Base-by-base conservation (phyloP, 2,113 vertebrate species). In the Conger conger region DNA sequence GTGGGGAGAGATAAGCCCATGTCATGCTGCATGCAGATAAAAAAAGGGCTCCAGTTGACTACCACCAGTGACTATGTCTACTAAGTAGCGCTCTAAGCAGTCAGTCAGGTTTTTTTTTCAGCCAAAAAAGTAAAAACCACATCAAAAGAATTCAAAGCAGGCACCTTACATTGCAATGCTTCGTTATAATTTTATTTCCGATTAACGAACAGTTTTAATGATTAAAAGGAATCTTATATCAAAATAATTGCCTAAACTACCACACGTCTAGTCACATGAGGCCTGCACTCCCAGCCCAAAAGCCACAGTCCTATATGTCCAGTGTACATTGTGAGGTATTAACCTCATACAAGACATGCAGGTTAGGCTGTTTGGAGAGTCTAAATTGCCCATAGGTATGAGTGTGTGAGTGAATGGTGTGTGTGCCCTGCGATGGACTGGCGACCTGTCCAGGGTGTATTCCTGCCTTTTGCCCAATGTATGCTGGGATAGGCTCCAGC, bases 1-100 rank as follows among this genome's bases (percentile, higher is more conserved):
- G 94, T 88, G 87, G 80, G 76, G 79, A n/a, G 88, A 95, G 96
- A 96, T 97, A 96, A 95, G 92, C 86, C 57, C 50, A 18, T 27
- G 33, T 50, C 38, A n/a, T 40, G 15, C n/a, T 33, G 27, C 27
- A 27, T 30, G 23, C 45, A 35, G 0, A 84, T 33, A 78, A 57
- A 78, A 63, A 79, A 35, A 20, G 7, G 35, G 9, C 17, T 40
- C 4, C 53, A 23, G 33, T 50, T 60, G 18, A 60, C 76, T 30
- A 27, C 45, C 76, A 42, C 16, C 35, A 30, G 18, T 80, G 35
- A 54, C 80, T n/a, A n/a, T n/a, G n/a, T n/a, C n/a, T n/a, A n/a
- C n/a, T n/a, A n/a, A n/a, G n/a, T n/a, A n/a, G n/a, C n/a, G n/a
- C 20, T 87, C 90, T 87, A 40, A 50, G 84, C 86, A 81, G 87